Percentiles rank a stretch among this genome's conserved stretches.
Conservation (phyloP, 2,797 vertebrate genomes). For the Toxotes lorentzi region DNA sequence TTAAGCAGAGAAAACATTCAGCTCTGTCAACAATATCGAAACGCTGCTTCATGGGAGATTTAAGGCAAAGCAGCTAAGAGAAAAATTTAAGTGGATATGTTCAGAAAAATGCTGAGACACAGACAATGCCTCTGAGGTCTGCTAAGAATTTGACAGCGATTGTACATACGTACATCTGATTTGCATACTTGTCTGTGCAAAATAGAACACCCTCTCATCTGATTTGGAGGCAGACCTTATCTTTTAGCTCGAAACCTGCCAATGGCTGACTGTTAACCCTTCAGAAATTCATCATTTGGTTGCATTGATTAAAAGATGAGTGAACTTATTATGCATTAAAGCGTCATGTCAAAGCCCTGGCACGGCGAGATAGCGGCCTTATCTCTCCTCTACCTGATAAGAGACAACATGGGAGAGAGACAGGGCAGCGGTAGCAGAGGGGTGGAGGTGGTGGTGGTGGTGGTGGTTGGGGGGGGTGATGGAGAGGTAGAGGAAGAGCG, state of each 20-base stretch:
- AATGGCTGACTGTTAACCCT: conserved; percentile 78
- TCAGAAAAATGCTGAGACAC: conserved; percentile 38
- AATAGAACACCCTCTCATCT: conserved; percentile 45
- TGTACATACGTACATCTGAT: conserved; percentile 51
- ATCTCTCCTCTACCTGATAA: conserved; percentile 86
- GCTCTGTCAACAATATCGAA: conserved; percentile 41
- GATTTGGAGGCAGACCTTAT: conserved; percentile 72
- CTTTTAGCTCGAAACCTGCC: conserved; percentile 73
- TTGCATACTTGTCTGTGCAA: conserved; percentile 70
- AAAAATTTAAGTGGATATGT: conserved; percentile 16
- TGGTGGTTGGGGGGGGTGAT: conserved; percentile 22
- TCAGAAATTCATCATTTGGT: conserved; percentile 83
- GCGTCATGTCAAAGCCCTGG: conserved; percentile 85
- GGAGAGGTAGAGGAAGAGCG: conserved; percentile 56
- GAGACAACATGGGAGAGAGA: conserved; percentile 81
- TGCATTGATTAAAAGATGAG: conserved; percentile 84
- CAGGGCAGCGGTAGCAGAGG: conserved; percentile 38
- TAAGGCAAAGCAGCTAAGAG: conserved; percentile 24
- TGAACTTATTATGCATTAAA: conserved; percentile 89
- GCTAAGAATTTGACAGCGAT: conserved; percentile 51
- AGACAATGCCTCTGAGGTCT: conserved; percentile 39
- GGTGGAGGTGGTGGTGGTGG: conserved; percentile 4
- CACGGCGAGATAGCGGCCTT: conserved; percentile 84
- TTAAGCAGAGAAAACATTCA: conserved; percentile 25
- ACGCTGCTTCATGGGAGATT: conserved; percentile 37